Base-by-base conservation (phyloP, 1,140 invertebrate genomes). In the Heliconius hewitsoni region DNA sequence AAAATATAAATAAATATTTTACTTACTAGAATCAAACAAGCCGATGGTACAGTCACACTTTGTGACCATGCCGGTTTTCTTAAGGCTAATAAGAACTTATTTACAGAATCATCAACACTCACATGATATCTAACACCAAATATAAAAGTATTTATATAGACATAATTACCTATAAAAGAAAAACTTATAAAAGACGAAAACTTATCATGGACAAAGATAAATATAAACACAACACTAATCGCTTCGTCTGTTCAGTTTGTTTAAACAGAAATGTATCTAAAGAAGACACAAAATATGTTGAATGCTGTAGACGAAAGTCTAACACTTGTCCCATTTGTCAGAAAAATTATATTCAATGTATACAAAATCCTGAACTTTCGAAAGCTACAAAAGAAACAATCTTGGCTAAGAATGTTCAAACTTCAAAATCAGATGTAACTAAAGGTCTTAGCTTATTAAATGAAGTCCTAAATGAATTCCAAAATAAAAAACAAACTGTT, bases 391-490 rank as follows among this genome's bases (percentile, higher is more conserved):
- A 76, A 76, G 55, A 76, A 19, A 39, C 57, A 71, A 37, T 27
- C 11, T 70, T 72, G n/a, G 78, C 27, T 34, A 89, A 87, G 81
- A 81, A 77, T 3, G 81, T 89, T 30, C 89, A 90, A 82, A 89
- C 88, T 2, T 86, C 88, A 11, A 74, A 87, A 42, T 76, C 85
- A 42, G 86, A 93, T 76, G 74, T 89, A 8, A 76, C 82, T 23
- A 86, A 90, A 84, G 87, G 90, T 23, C 72, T 93, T 11, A 89
- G 82, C 37, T 82, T 94, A 34, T 73, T 94, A 1, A 91, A 91
- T 71, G 92, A 94, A 86, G 91, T 94, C 0, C 66, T 94, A 34
- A 93, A 82, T 19, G 90, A 89, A 3, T 92, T 93, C 78, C 89
- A 93, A 80, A 90, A 70, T 78, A 91, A 89, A 73, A 94, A 92